A percentile compares a stretch with the other conserved stretches of the same genome.
Conservation (phyloP, 1,140 invertebrate species). For the Lepidostoma basale region DNA sequence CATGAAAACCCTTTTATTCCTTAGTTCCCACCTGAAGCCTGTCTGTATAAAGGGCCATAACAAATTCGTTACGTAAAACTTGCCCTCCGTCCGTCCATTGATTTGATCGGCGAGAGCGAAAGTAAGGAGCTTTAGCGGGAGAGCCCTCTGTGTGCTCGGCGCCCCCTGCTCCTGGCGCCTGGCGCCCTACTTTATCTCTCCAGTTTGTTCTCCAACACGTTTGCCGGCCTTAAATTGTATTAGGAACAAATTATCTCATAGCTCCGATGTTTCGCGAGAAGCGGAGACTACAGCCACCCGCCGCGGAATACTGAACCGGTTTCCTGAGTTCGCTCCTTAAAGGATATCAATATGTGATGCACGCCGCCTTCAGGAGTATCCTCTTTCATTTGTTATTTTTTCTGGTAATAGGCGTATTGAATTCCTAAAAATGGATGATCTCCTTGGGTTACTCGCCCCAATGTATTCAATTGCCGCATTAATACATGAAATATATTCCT, state of each 20-base stretch:
- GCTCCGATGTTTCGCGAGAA: conserved; percentile 40
- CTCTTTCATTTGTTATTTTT: conserved; percentile 45
- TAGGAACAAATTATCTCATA: conserved; percentile 47
- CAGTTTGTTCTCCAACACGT: conserved; percentile 45
- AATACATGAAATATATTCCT: too few relatives aligned
- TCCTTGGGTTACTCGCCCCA: not conserved
- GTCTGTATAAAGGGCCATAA: conserved; percentile 8
- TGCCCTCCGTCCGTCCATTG: conserved; percentile 20
- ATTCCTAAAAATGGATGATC: conserved; percentile 36
- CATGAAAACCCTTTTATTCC: too few relatives aligned
- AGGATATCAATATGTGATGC: conserved; percentile 43
- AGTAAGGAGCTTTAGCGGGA: conserved; percentile 5
- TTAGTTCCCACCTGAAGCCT: too few relatives aligned
- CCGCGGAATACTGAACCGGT: conserved; percentile 3
- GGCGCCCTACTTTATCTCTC: conserved; percentile 42
- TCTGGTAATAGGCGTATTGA: conserved; percentile 40
- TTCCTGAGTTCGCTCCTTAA: not conserved
- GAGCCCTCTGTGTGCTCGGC: conserved; percentile 16
- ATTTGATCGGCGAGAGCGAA: conserved; percentile 32
- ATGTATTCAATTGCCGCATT: conserved; percentile 19
- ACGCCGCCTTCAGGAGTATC: conserved; percentile 40
- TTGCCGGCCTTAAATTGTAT: conserved; percentile 47
- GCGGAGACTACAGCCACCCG: not conserved
- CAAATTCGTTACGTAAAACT: conserved; percentile 17
- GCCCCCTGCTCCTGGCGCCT: not conserved